A percentile compares a stretch with the other conserved stretches of the same genome.
Evolutionary conservation across 2,888 invertebrate genomes (phyloP).

Genomic region (Hedya salicella): DNA sequence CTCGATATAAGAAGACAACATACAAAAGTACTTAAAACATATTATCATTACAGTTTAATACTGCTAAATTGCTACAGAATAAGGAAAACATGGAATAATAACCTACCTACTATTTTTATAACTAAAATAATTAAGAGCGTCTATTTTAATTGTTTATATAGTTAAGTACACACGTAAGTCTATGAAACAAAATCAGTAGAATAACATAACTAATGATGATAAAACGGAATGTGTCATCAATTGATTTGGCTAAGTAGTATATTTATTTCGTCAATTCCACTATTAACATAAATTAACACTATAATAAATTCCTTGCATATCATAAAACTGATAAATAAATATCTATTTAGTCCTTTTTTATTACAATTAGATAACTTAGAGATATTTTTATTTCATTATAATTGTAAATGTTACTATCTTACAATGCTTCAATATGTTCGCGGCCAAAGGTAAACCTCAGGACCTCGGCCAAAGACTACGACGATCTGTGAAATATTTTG

Average conservation of each 20-base stretch:
- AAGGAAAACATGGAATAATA: conserved; percentile 1
- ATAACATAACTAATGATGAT: not conserved
- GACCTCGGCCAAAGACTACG: too few species aligned
- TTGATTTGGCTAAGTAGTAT: not conserved
- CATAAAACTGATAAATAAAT: conserved; percentile 1
- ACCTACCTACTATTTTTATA: conserved; percentile 5
- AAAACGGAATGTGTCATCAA: conserved; percentile 11
- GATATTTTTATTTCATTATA: not conserved
- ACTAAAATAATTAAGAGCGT: conserved; percentile 27
- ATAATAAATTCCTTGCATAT: conserved; percentile 23
- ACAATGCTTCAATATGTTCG: too few species aligned
- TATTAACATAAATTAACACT: conserved; percentile 12
- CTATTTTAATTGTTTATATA: not conserved
- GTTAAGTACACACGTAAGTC: conserved; percentile 18
- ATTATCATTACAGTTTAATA: not conserved
- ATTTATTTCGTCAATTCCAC: conserved; percentile 14
- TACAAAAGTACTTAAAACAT: conserved; percentile 7
- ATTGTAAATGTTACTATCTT: not conserved
- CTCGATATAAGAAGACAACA: conserved; percentile 5
- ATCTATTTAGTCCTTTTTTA: conserved; percentile 15
- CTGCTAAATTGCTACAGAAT: not conserved
- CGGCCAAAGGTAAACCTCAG: too few species aligned
- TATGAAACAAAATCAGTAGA: not conserved
- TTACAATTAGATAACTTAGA: not conserved
- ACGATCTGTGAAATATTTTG: too few species aligned